phyloP scores from a whole-genome alignment of 2,797 vertebrate species.

The Dendrocincla tyrannina region DNA sequence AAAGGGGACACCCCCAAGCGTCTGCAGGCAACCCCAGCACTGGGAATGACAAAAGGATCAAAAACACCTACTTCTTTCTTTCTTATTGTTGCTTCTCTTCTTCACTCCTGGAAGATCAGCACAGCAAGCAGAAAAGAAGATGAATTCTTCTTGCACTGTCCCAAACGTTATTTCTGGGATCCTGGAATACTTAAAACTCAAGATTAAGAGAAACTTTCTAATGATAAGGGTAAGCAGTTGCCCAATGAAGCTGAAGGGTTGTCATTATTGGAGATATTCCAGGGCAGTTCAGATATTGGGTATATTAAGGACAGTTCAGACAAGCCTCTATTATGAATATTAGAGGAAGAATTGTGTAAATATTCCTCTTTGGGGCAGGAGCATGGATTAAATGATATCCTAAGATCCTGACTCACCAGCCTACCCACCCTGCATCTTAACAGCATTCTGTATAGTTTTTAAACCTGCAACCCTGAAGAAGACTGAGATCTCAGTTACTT shows the following conservation, averaged over 20 bases:
- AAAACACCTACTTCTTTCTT: neutral
- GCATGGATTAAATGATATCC: neutral
- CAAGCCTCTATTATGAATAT: neutral
- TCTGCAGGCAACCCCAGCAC: neutral
- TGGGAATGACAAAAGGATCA: neutral
- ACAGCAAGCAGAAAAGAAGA: neutral
- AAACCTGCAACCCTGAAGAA: neutral
- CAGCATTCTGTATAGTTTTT: neutral
- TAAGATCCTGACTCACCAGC: neutral
- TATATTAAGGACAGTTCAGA: neutral
- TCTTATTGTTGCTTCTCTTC: neutral
- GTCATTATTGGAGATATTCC: neutral
- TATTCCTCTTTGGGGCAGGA: neutral
- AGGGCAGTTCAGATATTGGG: neutral
- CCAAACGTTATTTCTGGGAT: neutral
- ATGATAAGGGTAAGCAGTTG: neutral
- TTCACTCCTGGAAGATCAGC: neutral
- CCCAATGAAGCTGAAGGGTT: neutral
- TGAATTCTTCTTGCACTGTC: neutral
- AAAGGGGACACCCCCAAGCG: neutral
- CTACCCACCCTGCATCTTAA: neutral
- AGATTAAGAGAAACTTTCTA: neutral
- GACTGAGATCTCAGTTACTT: neutral
- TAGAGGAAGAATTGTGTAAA: neutral
- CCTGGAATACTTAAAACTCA: neutral